Evolutionary conservation across 2,888 invertebrate genomes (phyloP).

Genomic region (Drosophila putrida): DNA sequence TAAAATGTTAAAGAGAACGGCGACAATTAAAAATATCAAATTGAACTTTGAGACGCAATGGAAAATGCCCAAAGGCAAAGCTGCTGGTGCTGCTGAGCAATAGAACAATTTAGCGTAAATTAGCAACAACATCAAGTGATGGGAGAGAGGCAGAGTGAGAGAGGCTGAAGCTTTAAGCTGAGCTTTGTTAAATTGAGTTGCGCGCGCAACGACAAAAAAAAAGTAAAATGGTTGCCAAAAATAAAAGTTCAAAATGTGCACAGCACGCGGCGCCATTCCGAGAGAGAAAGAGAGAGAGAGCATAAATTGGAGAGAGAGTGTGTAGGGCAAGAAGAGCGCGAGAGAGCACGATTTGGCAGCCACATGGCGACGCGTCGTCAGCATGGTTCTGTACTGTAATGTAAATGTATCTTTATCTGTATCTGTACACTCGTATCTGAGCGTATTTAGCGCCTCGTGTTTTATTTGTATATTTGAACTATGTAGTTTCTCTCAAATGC

Average conservation of each 20-base stretch:
- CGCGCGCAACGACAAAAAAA: slow-evolving; percentile 61
- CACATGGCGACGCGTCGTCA: slow-evolving; percentile 16
- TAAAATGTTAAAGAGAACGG: slow-evolving; percentile 16
- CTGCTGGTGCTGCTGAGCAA: slow-evolving; percentile 17
- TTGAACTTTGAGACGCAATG: slow-evolving; percentile 78
- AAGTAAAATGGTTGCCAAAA: slow-evolving; percentile 67
- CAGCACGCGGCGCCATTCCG: slow-evolving; percentile 55
- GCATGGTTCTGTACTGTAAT: slow-evolving; percentile 19
- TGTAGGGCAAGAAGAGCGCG: not conserved
- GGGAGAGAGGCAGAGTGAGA: slow-evolving; percentile 21
- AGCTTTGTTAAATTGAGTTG: slow-evolving; percentile 56
- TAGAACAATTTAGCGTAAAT: slow-evolving; percentile 39
- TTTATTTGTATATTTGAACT: slow-evolving; percentile 51
- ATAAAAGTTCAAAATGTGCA: slow-evolving; percentile 61
- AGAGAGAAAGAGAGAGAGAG: slow-evolving; percentile 15
- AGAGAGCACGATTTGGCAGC: not conserved
- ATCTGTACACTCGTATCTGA: slow-evolving; percentile 20
- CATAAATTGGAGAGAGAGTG: slow-evolving; percentile 18
- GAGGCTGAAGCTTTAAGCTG: slow-evolving; percentile 34
- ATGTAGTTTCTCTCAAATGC: slow-evolving; percentile 42
- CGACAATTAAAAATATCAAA: slow-evolving; percentile 59
- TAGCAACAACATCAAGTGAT: slow-evolving; percentile 21
- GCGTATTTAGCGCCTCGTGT: slow-evolving; percentile 23
- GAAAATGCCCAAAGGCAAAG: slow-evolving; percentile 77
- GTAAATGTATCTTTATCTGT: slow-evolving; percentile 29